Evolutionary conservation across 2,888 invertebrate genomes (phyloP).

Genomic region (Dryadula phaetusa): DNA sequence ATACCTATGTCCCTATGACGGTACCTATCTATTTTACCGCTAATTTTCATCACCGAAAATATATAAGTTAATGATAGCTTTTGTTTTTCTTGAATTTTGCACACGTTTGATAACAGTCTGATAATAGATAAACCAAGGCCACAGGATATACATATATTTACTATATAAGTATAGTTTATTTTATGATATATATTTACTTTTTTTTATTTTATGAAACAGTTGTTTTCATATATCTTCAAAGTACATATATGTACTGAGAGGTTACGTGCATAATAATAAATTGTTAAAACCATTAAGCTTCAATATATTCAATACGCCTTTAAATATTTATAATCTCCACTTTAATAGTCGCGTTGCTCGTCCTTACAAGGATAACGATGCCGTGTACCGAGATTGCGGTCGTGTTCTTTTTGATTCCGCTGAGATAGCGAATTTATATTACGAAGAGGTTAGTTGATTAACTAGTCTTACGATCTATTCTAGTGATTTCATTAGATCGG

Average conservation of each 20-base stretch:
- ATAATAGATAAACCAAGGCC: too few species aligned
- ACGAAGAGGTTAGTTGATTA: conserved; percentile 21
- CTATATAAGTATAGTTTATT: too few species aligned
- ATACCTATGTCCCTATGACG: too few species aligned
- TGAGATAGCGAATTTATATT: conserved; percentile 28
- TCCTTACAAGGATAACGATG: conserved; percentile 67
- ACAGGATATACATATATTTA: too few species aligned
- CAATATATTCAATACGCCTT: conserved; percentile 49
- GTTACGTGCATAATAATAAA: conserved; percentile 13
- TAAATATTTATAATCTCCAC: conserved; percentile 62
- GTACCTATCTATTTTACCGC: too few species aligned
- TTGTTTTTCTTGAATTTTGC: too few species aligned
- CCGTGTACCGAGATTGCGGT: conserved; percentile 58
- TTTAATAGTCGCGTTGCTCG: conserved; percentile 57
- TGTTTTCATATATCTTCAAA: neutral
- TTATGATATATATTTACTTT: neutral
- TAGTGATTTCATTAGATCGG: neutral
- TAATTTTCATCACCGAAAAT: too few species aligned
- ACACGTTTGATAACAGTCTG: too few species aligned
- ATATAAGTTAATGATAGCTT: too few species aligned
- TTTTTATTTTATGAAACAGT: neutral
- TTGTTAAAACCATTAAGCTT: conserved; percentile 20
- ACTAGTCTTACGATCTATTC: neutral
- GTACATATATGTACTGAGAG: conserved; percentile 2
- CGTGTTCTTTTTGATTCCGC: conserved; percentile 56